These are phyloP conservation scores for Stomatorhinus walkeri DNA, from an alignment of 2,797 vertebrate species.

Conservation along the genomic window DNA sequence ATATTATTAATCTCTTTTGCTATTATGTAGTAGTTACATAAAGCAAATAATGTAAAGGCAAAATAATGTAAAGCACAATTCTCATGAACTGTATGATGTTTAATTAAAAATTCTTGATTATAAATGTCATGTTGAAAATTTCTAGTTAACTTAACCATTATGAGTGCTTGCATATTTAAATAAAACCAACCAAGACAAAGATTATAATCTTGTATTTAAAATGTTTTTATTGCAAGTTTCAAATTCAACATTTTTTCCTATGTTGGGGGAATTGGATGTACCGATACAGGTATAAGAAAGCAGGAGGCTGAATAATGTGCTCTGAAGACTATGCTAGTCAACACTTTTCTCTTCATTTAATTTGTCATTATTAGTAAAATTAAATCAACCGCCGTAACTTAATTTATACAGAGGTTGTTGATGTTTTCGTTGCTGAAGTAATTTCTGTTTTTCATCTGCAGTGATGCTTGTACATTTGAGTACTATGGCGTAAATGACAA, in stretches of 20 bases:
- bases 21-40: background rate
- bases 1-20: background rate
- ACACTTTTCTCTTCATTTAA: background rate
- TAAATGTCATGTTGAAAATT: background rate
- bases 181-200: background rate
- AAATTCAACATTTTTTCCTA: background rate
- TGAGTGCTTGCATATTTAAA: background rate
- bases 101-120: background rate
- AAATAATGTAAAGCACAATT: background rate
- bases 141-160: background rate
- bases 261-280: background rate
- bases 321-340: background rate
- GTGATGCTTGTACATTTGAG: background rate
- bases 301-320: background rate
- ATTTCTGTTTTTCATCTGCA: background rate
- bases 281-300: background rate
- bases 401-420: background rate
- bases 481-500: background rate
- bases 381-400: background rate
- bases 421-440: background rate
- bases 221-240: background rate
- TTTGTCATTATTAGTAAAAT: background rate
- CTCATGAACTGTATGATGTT: background rate
- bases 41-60: background rate
- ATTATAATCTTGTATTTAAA: background rate